Base-by-base conservation (phyloP, 2,888 invertebrate species). In the Drosophila multiciliata region DNA sequence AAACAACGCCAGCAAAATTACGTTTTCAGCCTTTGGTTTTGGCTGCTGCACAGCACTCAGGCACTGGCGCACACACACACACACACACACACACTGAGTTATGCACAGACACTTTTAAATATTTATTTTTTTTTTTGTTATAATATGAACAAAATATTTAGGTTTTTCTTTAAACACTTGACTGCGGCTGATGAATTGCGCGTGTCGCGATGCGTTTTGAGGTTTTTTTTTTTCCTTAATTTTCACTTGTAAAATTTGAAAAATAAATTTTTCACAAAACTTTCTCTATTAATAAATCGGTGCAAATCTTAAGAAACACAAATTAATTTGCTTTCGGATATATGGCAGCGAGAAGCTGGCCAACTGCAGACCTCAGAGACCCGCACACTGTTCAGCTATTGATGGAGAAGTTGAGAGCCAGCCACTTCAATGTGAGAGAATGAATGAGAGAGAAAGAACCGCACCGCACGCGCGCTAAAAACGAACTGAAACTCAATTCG, bases 401-500 rank as follows among this genome's bases (percentile, higher is more conserved):
- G 55, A 48, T 57, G 33, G 48, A 45, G 4, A 29, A 15, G 49
- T 67, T 53, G 35, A 40, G 26, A 52, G 59, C 69, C 63, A 52
- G 59, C 69, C 63, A 69, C 68, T 75, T 60, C 40, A 54, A 54
- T 49, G 60, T 50, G n/a, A n/a, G n/a, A n/a, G n/a, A n/a, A 63
- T 63, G 52, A 53, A 66, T 66, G 54, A 49, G 50, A 69, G 63
- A 75, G 66, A 78, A 83, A 88, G 88, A 91, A 90, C 91, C 85
- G 87, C 87, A 90, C 91, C 91, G 91, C 89, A 90, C 90, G 91
- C 91, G 88, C 80, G 88, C 89, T 89, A 69, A 76, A 82, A 83
- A 81, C 87, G 87, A 91, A 90, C 90, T 90, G 91, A 90, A 87
- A 66, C 62, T 65, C 66, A 66, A 69, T 60, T 66, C 64, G 70